Conservation (phyloP, 2,888 invertebrate genomes). For the Kryphioiulus occultus region DNA sequence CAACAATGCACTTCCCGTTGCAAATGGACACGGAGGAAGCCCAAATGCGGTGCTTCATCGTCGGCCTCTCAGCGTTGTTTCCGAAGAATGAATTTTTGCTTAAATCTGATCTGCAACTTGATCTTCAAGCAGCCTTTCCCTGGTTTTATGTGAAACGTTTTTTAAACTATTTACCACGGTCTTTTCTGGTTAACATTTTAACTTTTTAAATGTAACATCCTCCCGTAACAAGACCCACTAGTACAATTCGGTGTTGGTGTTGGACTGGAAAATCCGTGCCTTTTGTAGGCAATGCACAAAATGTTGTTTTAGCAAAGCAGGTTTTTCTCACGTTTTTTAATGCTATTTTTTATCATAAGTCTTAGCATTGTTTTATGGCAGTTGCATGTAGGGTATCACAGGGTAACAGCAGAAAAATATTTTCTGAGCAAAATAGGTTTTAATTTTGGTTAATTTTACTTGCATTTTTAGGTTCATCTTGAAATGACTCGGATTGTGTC, state of each 20-base stretch:
- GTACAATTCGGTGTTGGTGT: neutral
- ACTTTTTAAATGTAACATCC: neutral
- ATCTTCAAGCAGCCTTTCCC: constrained; percentile 25
- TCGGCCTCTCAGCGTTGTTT: constrained; percentile 48
- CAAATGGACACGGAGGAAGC: constrained; percentile 43
- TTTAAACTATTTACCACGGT: neutral
- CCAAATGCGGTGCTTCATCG: constrained; percentile 41
- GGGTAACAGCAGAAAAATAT: neutral
- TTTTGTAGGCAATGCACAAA: neutral
- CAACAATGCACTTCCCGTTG: constrained; percentile 41
- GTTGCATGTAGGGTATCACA: neutral
- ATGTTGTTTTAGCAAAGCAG: neutral
- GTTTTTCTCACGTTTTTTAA: neutral
- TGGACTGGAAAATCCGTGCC: neutral
- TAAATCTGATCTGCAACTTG: constrained; percentile 11
- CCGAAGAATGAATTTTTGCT: constrained; percentile 45
- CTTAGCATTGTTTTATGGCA: neutral
- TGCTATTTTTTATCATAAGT: neutral
- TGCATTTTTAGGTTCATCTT: neutral
- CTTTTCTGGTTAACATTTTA: neutral
- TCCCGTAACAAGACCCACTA: neutral
- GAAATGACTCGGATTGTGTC: neutral
- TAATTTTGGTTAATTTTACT: neutral
- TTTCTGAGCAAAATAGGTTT: neutral
- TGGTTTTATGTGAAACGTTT: neutral